These are phyloP conservation scores for Sarcophaga bullata DNA, from an alignment of 1,140 invertebrate genomes.

Conservation along the genomic window DNA sequence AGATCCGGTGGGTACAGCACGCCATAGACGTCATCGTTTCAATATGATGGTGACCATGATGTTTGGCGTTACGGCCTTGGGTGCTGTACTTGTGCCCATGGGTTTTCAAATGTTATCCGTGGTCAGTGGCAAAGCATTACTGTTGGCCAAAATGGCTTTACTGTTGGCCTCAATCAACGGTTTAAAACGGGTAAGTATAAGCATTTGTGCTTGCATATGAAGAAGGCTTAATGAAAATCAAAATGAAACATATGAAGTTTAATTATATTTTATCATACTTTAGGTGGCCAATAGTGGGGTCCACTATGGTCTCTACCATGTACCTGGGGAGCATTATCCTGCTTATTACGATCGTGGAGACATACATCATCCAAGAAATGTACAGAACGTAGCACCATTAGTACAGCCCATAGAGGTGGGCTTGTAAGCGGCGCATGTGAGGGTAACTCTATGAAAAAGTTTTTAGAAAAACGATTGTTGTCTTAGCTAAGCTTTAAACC, in stretches of 20 bases:
- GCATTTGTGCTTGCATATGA: too few relatives aligned
- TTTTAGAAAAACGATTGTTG: background rate
- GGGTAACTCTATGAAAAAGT: constrained; percentile 3
- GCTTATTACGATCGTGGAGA: constrained; percentile 62
- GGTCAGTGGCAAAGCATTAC: constrained; percentile 78
- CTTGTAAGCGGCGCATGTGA: background rate
- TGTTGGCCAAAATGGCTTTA: constrained; percentile 80
- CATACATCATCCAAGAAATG: constrained; percentile 59
- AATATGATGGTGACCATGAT: constrained; percentile 78
- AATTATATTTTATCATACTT: constrained; percentile 3
- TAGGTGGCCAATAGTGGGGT: constrained; percentile 62
- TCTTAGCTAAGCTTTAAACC: constrained; percentile 28
- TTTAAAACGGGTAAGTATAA: constrained; percentile 71
- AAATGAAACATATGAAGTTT: constrained; percentile 12
- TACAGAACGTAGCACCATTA: constrained; percentile 52
- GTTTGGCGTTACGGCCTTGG: constrained; percentile 77
- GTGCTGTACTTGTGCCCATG: constrained; percentile 78
- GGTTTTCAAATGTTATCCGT: constrained; percentile 82
- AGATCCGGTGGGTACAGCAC: constrained; percentile 51
- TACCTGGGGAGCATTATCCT: constrained; percentile 57
- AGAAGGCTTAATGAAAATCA: background rate
- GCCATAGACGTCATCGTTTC: constrained; percentile 68
- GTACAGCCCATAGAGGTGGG: background rate
- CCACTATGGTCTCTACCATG: constrained; percentile 63
- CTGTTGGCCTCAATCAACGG: constrained; percentile 81